Percentiles rank a stretch among this genome's conserved stretches.
These are phyloP conservation scores for Meiosimyza platycephala DNA, from an alignment of 2,888 invertebrate genomes.

Conservation along the genomic window DNA sequence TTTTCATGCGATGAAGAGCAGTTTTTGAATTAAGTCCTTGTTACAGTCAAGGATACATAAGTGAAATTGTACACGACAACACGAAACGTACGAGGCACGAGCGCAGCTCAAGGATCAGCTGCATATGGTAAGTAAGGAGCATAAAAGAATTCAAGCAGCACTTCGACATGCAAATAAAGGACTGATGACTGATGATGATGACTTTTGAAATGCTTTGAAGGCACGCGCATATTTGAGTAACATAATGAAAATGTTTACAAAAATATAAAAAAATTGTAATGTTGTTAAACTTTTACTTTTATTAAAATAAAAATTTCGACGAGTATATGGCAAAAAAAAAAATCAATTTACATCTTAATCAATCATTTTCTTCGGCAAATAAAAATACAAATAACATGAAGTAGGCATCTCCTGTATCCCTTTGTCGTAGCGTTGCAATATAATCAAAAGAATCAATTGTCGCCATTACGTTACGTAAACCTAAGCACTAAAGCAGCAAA, in stretches of 20 bases:
- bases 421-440: not conserved
- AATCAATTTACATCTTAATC: not conserved
- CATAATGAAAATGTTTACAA: too few relatives aligned
- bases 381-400: not conserved
- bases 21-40: slow-evolving; percentile 7
- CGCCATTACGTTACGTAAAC: slow-evolving; percentile 3
- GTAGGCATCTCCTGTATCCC: not conserved
- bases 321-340: too few relatives aligned
- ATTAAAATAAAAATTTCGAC: too few relatives aligned
- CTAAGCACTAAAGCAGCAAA: slow-evolving; percentile 7
- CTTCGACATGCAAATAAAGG: not conserved
- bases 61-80: not conserved
- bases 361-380: slow-evolving; percentile 15
- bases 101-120: not conserved
- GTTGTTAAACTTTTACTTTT: too few relatives aligned
- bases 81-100: too few relatives aligned
- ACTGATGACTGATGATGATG: too few relatives aligned
- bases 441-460: slow-evolving; percentile 30
- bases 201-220: too few relatives aligned
- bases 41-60: slow-evolving; percentile 18
- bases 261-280: too few relatives aligned
- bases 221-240: too few relatives aligned
- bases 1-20: not conserved
- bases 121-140: not conserved
- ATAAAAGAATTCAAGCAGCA: not conserved